Conservation (phyloP, 2,888 invertebrate species). For the Polylopha cassiicola region DNA sequence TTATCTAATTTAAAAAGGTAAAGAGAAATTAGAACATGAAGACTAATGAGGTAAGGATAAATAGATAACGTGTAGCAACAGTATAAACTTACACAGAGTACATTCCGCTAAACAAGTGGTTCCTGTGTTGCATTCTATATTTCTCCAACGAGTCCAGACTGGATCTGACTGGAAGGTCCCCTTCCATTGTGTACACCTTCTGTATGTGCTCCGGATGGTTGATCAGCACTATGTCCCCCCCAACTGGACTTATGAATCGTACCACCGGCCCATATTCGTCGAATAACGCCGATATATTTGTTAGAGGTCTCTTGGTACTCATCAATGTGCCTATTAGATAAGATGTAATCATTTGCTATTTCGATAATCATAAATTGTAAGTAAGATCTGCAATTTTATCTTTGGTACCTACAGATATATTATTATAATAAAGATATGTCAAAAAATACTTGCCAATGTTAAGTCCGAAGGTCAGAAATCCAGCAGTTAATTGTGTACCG, state of each 20-base stretch:
- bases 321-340: constrained; percentile 54
- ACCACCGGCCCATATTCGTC: constrained; percentile 81
- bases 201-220: constrained; percentile 81
- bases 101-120: constrained; percentile 73
- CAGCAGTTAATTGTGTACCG: constrained; percentile 79
- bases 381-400: too few species aligned
- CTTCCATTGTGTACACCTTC: constrained; percentile 79
- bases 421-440: too few species aligned
- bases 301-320: constrained; percentile 44
- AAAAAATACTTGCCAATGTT: constrained; percentile 62
- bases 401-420: too few species aligned
- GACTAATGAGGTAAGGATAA: too few species aligned
- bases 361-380: too few species aligned
- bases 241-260: constrained; percentile 80
- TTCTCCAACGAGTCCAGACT: constrained; percentile 80
- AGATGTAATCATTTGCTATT: too few species aligned
- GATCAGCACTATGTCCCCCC: constrained; percentile 79
- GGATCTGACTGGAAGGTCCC: constrained; percentile 77
- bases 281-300: constrained; percentile 54
- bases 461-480: constrained; percentile 67
- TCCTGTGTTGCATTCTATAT: constrained; percentile 77
- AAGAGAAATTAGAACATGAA: too few species aligned
- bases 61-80: too few species aligned
- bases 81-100: constrained; percentile 78
- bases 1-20: too few species aligned